Evolutionary conservation across 2,888 invertebrate genomes (phyloP).

Genomic region (Phengaris arion): DNA sequence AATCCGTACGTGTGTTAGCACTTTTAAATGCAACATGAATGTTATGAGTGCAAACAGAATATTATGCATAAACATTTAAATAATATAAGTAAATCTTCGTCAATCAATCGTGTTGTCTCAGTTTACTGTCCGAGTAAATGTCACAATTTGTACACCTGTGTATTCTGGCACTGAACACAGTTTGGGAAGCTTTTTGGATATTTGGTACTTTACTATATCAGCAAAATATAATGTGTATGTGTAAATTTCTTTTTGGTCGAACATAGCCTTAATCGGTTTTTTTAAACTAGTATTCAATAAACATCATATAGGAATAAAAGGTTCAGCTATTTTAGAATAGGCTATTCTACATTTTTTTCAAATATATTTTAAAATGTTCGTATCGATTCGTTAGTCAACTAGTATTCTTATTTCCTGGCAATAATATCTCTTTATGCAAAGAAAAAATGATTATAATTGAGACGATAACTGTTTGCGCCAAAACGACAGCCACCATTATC

Average conservation of each 20-base stretch:
- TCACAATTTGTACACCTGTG: neutral
- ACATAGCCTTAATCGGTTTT: neutral
- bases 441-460: too few relatives aligned
- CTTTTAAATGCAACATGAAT: neutral
- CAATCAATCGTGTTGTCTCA: neutral
- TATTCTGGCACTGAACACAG: conserved; percentile 13
- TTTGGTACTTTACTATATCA: neutral
- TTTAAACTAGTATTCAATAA: neutral
- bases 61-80: too few relatives aligned
- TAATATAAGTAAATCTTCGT: too few relatives aligned
- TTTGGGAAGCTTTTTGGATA: conserved; percentile 11
- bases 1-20: too few relatives aligned
- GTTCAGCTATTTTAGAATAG: neutral
- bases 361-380: too few relatives aligned
- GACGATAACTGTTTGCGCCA: too few relatives aligned
- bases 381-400: too few relatives aligned
- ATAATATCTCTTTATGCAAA: too few relatives aligned
- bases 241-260: neutral
- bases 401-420: too few relatives aligned
- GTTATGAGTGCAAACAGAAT: too few relatives aligned
- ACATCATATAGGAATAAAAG: neutral
- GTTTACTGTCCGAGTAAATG: neutral
- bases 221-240: neutral
- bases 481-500: too few relatives aligned
- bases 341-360: too few relatives aligned